Percentiles rank a stretch among this genome's conserved stretches.
Conservation (phyloP, 2,797 vertebrate genomes). For the Gymnodraco acuticeps region DNA sequence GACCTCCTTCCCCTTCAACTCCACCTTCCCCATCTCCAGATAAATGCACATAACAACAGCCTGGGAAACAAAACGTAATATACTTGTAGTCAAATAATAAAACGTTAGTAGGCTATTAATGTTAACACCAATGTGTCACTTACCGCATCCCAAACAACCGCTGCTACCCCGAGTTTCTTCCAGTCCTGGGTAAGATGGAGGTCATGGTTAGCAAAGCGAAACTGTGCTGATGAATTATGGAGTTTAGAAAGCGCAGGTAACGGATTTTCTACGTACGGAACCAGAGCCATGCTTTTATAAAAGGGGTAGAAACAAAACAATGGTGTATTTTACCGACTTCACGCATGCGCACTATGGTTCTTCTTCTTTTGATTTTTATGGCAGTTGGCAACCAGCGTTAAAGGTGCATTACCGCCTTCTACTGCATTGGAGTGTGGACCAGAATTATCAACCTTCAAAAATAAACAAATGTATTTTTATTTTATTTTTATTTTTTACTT, state of each 20-base stretch:
- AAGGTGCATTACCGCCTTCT: too few relatives aligned
- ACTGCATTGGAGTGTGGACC: too few relatives aligned
- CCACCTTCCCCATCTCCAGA: constrained; percentile 89
- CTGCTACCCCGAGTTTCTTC: constrained; percentile 91
- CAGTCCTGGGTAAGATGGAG: constrained; percentile 92
- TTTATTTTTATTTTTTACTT: too few relatives aligned
- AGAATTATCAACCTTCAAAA: too few relatives aligned
- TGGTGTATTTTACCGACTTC: accelerated
- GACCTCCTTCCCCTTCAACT: constrained; percentile 83
- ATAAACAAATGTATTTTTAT: too few relatives aligned
- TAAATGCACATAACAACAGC: constrained; percentile 93
- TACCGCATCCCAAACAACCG: constrained; percentile 97
- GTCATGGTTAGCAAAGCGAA: constrained; percentile 86
- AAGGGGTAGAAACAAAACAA: background rate
- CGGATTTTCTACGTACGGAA: constrained; percentile 79
- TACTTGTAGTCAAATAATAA: background rate
- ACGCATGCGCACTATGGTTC: constrained; percentile 16
- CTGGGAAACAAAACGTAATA: constrained; percentile 68
- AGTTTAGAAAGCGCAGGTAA: constrained; percentile 86
- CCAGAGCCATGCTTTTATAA: constrained; percentile 80
- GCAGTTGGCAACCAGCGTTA: too few relatives aligned
- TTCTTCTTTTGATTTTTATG: background rate
- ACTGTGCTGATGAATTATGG: constrained; percentile 86
- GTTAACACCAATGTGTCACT: constrained; percentile 35
- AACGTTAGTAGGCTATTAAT: too few relatives aligned